Conservation (phyloP, 2,113 vertebrate species). For the Chaetura pelagica region DNA sequence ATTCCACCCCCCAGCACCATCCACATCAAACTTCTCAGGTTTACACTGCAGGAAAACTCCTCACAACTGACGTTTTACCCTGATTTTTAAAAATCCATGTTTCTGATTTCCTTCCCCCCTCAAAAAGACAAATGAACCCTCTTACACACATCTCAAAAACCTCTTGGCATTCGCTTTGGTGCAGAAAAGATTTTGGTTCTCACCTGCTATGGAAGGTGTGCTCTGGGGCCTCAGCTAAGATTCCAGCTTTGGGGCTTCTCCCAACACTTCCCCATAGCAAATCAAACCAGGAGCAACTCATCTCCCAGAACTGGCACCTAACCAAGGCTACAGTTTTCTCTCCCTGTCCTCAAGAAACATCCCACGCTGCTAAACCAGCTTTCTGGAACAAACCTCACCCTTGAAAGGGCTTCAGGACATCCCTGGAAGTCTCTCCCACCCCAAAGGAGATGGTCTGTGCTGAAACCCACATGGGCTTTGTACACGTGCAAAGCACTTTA, state of each 20-base stretch:
- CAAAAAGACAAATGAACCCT: neutral
- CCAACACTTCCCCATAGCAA: neutral
- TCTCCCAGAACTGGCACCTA: neutral
- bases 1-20: neutral
- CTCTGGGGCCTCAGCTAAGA: neutral
- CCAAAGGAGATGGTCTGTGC: neutral
- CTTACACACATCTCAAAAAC: neutral
- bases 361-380: neutral
- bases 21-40: neutral
- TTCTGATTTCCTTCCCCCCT: neutral
- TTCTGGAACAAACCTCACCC: neutral
- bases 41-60: neutral
- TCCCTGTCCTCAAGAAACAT: neutral
- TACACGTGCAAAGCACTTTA: neutral
- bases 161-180: neutral
- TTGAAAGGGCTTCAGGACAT: neutral
- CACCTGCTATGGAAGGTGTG: neutral
- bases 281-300: neutral
- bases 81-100: neutral
- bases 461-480: neutral
- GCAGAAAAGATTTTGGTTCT: neutral
- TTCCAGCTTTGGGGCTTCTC: neutral
- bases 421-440: rapidly evolving
- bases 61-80: neutral
- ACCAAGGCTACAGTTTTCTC: neutral